These are phyloP conservation scores for Heliconius hortense DNA, from an alignment of 2,888 invertebrate species.

Conservation along the genomic window DNA sequence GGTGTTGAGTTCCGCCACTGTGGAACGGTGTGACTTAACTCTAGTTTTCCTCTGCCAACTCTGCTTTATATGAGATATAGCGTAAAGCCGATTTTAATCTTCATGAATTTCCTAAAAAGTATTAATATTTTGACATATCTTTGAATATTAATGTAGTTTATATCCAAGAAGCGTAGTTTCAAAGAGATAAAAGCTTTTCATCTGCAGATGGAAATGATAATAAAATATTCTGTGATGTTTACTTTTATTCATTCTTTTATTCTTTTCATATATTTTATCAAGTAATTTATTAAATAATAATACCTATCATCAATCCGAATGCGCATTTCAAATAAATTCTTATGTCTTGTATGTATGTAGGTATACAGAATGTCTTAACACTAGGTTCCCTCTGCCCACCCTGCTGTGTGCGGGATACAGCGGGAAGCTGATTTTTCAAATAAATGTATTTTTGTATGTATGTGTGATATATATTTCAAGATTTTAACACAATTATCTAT, in stretches of 20 bases:
- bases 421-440: too few species aligned
- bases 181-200: conserved; percentile 9
- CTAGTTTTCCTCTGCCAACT: too few species aligned
- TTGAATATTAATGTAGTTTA: not conserved
- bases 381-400: too few species aligned
- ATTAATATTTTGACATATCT: not conserved
- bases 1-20: too few species aligned
- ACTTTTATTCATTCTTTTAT: not conserved
- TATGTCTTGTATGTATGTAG: not conserved
- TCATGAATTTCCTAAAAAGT: not conserved
- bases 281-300: not conserved
- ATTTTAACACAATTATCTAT: not conserved
- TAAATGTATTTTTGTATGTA: too few species aligned
- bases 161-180: not conserved
- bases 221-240: not conserved
- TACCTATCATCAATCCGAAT: not conserved
- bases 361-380: too few species aligned
- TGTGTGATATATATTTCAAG: not conserved
- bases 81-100: not conserved
- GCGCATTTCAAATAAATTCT: not conserved
- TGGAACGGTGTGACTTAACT: too few species aligned
- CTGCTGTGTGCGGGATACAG: too few species aligned
- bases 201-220: not conserved
- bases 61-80: too few species aligned
- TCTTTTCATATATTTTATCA: not conserved